Evolutionary conservation across 1,140 invertebrate genomes (phyloP).

Genomic region (Amyelois transitella): DNA sequence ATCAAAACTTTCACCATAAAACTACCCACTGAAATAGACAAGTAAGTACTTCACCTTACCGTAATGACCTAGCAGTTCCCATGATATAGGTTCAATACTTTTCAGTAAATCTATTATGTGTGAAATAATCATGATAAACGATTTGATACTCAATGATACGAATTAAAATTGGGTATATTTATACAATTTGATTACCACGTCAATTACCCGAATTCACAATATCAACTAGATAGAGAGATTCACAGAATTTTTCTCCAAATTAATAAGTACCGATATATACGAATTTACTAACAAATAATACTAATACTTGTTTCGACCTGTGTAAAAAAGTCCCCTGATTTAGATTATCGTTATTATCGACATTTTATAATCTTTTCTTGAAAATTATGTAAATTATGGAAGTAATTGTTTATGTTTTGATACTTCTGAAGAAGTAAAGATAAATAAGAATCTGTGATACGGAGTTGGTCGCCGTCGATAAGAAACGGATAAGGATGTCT

Average conservation of each 20-base stretch:
- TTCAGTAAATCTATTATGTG: background rate
- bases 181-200: background rate
- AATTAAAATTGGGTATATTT: background rate
- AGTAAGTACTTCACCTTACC: too few relatives aligned
- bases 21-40: too few relatives aligned
- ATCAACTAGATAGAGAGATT: background rate
- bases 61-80: background rate
- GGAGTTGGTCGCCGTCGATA: too few relatives aligned
- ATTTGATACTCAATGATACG: background rate
- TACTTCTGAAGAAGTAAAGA: background rate
- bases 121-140: background rate
- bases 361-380: too few relatives aligned
- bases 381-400: too few relatives aligned
- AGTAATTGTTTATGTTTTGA: background rate
- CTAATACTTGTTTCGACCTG: background rate
- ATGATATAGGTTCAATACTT: background rate
- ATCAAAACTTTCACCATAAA: too few relatives aligned
- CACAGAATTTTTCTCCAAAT: background rate
- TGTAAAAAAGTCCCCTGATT: background rate
- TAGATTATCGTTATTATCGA: background rate
- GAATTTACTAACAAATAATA: background rate
- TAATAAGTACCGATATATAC: background rate
- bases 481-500: too few relatives aligned
- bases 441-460: background rate
- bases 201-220: background rate